These are phyloP conservation scores for Papilio helenus DNA, from an alignment of 1,140 invertebrate genomes.

Conservation along the genomic window DNA sequence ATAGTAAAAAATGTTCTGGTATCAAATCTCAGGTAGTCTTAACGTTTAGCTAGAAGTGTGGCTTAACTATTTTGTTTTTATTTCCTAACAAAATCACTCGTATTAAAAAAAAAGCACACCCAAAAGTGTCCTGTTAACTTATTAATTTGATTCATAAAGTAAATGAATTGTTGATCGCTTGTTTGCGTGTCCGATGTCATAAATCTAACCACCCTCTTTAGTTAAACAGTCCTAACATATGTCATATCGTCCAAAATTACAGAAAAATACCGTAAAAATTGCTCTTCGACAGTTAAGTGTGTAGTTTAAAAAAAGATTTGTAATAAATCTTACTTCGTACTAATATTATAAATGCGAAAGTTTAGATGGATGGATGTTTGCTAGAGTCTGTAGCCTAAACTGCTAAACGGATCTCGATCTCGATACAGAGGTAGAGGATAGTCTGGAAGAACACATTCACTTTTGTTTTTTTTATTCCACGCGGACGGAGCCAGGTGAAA, in stretches of 20 bases:
- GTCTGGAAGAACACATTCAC: too few relatives aligned
- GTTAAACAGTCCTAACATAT: not conserved
- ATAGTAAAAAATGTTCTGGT: not conserved
- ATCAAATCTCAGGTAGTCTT: not conserved
- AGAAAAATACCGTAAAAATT: too few relatives aligned
- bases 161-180: not conserved
- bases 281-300: too few relatives aligned
- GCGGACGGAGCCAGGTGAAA: too few relatives aligned
- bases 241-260: not conserved
- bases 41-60: not conserved
- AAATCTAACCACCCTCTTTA: not conserved
- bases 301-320: too few relatives aligned
- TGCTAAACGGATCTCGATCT: too few relatives aligned
- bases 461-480: too few relatives aligned
- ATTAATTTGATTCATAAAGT: constrained; percentile 18
- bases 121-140: not conserved
- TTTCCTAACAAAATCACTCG: not conserved
- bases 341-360: too few relatives aligned
- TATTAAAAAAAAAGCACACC: not conserved
- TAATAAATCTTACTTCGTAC: too few relatives aligned
- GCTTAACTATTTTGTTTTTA: not conserved
- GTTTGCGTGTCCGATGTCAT: constrained; percentile 7
- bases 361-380: too few relatives aligned
- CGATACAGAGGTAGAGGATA: too few relatives aligned
- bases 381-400: too few relatives aligned